A percentile compares a stretch with the other conserved stretches of the same genome.
phyloP scores from a whole-genome alignment of 2,113 vertebrate genomes.

The Mystacornis crossleyi region DNA sequence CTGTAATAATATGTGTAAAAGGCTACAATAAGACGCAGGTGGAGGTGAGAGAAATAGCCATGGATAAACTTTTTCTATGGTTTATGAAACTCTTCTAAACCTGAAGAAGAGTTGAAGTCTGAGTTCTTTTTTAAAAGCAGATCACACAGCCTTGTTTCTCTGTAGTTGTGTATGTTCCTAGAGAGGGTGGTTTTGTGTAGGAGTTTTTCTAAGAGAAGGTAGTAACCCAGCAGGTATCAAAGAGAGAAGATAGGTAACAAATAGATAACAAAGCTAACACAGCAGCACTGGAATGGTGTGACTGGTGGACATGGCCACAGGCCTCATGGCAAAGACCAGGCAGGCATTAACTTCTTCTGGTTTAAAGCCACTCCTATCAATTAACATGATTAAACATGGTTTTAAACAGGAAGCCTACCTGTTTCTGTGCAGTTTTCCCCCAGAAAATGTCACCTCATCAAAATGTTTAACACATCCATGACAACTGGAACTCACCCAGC shows the following conservation, averaged over 20 bases:
- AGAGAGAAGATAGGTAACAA: background rate
- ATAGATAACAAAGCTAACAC: background rate
- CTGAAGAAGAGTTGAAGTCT: background rate
- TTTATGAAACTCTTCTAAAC: background rate
- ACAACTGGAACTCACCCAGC: background rate
- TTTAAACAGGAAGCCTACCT: background rate
- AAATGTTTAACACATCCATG: background rate
- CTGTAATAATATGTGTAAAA: background rate
- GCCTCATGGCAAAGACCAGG: background rate
- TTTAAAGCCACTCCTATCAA: background rate
- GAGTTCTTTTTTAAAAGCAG: background rate
- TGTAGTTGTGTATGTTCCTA: background rate
- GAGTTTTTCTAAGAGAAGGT: background rate
- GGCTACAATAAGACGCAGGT: background rate
- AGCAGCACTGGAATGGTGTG: background rate
- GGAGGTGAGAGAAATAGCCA: background rate
- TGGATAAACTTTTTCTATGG: background rate
- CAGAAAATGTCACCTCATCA: background rate
- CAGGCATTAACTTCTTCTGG: background rate
- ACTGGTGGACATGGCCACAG: background rate
- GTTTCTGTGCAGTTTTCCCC: background rate
- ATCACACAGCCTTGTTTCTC: background rate
- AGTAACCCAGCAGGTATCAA: background rate
- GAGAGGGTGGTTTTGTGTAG: background rate
- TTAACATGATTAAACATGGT: background rate